phyloP scores from a whole-genome alignment of 37 sponge, comb jelly and placozoan species.

The Axinella damicornis region DNA sequence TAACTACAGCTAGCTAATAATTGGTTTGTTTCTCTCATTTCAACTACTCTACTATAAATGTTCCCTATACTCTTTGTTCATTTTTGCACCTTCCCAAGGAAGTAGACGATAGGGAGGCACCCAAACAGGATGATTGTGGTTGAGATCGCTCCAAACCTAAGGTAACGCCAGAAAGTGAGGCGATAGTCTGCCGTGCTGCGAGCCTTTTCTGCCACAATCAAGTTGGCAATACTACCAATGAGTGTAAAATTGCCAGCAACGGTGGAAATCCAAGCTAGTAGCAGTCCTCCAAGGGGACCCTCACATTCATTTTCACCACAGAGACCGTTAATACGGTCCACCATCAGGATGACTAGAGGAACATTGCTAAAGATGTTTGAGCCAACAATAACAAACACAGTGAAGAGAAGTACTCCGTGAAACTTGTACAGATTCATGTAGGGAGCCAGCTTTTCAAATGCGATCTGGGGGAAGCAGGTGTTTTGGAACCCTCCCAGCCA shows the following conservation, averaged over 20 bases:
- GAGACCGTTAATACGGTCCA: constrained; percentile 43
- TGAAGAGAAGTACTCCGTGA: constrained; percentile 81
- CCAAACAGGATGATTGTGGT: constrained; percentile 72
- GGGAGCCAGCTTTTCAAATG: constrained; percentile 53
- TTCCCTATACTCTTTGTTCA: too few relatives aligned
- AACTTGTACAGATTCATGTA: constrained; percentile 72
- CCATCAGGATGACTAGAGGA: constrained; percentile 83
- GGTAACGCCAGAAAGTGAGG: constrained; percentile 80
- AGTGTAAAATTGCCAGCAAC: constrained; percentile 95
- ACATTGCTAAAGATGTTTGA: constrained; percentile 92
- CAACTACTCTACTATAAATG: too few relatives aligned
- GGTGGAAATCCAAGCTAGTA: constrained; percentile 93
- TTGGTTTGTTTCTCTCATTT: too few relatives aligned
- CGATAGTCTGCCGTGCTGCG: constrained; percentile 54
- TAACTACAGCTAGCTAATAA: too few relatives aligned
- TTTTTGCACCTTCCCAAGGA: constrained; percentile 39
- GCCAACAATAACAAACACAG: constrained; percentile 74
- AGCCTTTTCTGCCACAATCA: constrained; percentile 95
- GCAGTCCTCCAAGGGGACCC: constrained; percentile 59
- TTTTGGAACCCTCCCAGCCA: constrained; percentile 92
- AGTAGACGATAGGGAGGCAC: constrained; percentile 86
- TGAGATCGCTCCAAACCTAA: constrained; percentile 86
- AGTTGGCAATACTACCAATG: constrained; percentile 92
- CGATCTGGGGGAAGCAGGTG: constrained; percentile 71
- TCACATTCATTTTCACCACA: constrained; percentile 60